Evolutionary conservation across 2,113 vertebrate genomes (phyloP), one percentile per base, ranked within the genome.

Genomic region (Ammodytes marinus): DNA sequence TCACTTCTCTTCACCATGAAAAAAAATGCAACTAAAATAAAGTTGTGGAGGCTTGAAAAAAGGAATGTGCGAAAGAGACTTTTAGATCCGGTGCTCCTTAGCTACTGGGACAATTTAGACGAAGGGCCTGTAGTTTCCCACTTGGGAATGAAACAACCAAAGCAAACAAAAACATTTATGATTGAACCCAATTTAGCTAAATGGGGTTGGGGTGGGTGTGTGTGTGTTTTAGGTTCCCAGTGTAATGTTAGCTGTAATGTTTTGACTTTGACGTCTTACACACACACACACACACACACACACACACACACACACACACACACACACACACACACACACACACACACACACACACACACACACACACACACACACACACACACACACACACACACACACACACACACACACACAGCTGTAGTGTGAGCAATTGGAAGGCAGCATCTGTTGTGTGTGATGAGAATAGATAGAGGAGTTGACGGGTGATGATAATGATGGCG

Each of bases 381-480:
- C 74, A 78, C 69, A 78, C 77, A 63, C 37, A 52, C 17, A 54
- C n/a, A 8, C 17, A 57, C 0, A 35, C 63, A 72, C 3, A 43
- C 9, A 68, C 0, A 69, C 2, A 66, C 39, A 83, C 65, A 69
- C 67, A 52, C 69, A 86, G 87, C 90, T 91, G 83, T 76, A 89
- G 77, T 47, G 86, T 82, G 86, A 93, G 92, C 89, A 82, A 93
- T 89, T 89, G 85, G 89, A 88, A 84, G 87, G 75, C 84, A 90
- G 89, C 93, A 94, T 93, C 94, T 95, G 93, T 83, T 94, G 88
- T 90, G 88, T 87, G 91, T 91, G 91, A 94, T 93, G 87, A 93
- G 86, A 91, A 94, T 91, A 80, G 88, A 95, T 93, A 46, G 80
- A 27, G 76, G 86, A 89, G 84, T 88, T 84, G 69, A 77, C 80